Conservation (phyloP, 1,140 invertebrate genomes). For the Polypedilum pembai region DNA sequence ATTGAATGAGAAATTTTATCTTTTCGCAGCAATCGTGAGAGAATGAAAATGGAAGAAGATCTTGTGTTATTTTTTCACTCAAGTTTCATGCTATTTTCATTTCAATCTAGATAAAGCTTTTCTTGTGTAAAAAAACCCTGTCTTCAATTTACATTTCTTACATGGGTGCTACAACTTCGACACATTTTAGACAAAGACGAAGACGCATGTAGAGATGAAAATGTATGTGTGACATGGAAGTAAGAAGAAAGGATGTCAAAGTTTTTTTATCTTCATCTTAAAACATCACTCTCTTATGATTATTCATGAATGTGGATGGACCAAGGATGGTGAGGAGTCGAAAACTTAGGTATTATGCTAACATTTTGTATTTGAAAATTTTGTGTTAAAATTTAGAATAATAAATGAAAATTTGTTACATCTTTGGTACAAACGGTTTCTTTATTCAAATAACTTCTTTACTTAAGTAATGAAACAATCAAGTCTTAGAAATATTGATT, state of each 20-base stretch:
- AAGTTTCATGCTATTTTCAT: not conserved
- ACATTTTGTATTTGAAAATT: too few relatives aligned
- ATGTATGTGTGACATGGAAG: not conserved
- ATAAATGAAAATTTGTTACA: not conserved
- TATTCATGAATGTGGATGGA: not conserved
- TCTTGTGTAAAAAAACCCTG: not conserved
- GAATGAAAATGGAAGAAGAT: not conserved
- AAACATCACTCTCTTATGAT: not conserved
- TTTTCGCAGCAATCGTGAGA: not conserved
- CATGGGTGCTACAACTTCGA: not conserved
- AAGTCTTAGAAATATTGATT: not conserved
- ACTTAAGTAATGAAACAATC: not conserved
- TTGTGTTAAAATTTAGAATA: not conserved
- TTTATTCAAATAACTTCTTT: not conserved
- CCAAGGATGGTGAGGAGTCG: too few relatives aligned
- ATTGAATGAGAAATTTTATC: not conserved
- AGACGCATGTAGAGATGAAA: not conserved
- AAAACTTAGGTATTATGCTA: too few relatives aligned
- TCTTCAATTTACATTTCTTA: conserved; percentile 10
- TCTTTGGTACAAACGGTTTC: not conserved
- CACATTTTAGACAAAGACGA: not conserved
- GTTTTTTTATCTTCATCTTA: not conserved
- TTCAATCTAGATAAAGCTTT: conserved; percentile 13
- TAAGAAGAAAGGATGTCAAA: not conserved
- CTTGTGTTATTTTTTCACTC: conserved; percentile 5